Conservation (phyloP, 2,888 invertebrate genomes). For the Alentia gelatinosa region DNA sequence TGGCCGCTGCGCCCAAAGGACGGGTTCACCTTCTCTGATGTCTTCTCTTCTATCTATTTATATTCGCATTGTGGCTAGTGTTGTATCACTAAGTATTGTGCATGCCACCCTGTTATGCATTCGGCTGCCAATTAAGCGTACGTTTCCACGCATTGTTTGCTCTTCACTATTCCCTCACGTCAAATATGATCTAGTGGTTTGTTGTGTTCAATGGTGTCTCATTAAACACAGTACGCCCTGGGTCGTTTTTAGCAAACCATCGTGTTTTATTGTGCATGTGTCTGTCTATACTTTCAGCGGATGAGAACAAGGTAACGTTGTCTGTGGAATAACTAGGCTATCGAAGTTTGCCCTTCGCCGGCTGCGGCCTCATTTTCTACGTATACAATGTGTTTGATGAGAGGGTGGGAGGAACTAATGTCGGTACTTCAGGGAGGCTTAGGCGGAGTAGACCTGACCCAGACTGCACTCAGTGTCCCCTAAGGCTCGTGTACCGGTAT, state of each 20-base stretch:
- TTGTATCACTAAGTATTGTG: not conserved
- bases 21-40: not conserved
- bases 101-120: not conserved
- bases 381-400: not conserved
- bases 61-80: not conserved
- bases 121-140: not conserved
- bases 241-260: not conserved
- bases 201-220: not conserved
- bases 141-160: not conserved
- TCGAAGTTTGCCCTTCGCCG: not conserved
- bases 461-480: slow-evolving; percentile 11
- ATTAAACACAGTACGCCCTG: not conserved
- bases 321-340: not conserved
- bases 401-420: not conserved
- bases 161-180: not conserved
- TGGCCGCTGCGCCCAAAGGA: not conserved
- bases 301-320: not conserved
- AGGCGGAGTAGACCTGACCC: not conserved
- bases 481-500: not conserved
- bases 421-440: not conserved
- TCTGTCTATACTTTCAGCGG: not conserved
- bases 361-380: slow-evolving; percentile 4
- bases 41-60: not conserved
- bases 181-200: not conserved
- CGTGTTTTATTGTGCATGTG: not conserved